Evolutionary conservation across 1,140 invertebrate genomes (phyloP), one percentile per base, ranked within the genome.

Genomic region (Trichonephila inaurata): DNA sequence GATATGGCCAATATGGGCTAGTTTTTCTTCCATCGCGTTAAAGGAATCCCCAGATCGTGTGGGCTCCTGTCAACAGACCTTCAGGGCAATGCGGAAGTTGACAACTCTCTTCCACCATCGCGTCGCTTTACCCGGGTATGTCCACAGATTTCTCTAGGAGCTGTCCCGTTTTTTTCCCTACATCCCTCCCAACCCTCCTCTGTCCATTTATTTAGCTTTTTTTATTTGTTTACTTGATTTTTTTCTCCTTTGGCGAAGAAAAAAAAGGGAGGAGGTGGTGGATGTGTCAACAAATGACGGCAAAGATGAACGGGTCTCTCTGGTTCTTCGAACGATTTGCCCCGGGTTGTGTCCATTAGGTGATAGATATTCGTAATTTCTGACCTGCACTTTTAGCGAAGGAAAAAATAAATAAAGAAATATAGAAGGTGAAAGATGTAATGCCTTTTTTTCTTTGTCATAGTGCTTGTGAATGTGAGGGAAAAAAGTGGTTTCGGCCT

Each of bases 301-400:
- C 24, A 28, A 24, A 91, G 89, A 91, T 91, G 89, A 81, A 89
- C 69, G 89, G 69, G 64, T 21, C 28, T 19, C 18, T 19, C n/a
- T 60, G 60, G 33, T 51, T 51, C 51, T 51, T 51, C 51, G 51
- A 51, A 8, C 44, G 33, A 21, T 19, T 81, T 72, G 72, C 89
- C 89, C n/a, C 44, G 24, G 89, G 89, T 18, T 81, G 33, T 91
- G 72, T 91, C 69, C 72, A 72, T 61, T 81, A 77, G 69, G 61
- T 91, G 89, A 91, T 91, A 82, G 89, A 91, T 91, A 91, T 51
- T 77, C 89, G 89, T 91, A 91, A 91, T 91, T 91, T 81, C 60
- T 91, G 72, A 58, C 89, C 62, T 66, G 66, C 21, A 44, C 88
- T 88, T 85, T 85, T 85, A 85, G 83, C 51, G 72, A 77, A 33